These are phyloP conservation scores for Orius insidiosus DNA, from an alignment of 1,140 invertebrate genomes.

Conservation along the genomic window DNA sequence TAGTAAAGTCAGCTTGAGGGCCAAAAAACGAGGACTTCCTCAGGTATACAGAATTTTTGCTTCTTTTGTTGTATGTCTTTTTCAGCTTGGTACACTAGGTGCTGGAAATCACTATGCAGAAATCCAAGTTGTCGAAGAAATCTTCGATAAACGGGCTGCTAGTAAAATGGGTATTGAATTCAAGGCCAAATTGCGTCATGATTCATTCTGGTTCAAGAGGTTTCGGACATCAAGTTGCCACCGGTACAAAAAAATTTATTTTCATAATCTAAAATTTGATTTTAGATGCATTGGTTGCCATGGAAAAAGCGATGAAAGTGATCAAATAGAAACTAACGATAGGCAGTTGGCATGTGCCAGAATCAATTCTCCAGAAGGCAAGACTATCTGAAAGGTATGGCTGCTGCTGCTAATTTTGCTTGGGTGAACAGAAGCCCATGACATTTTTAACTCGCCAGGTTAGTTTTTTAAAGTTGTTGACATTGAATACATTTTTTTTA, in stretches of 20 bases:
- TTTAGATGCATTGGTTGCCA: conserved; percentile 84
- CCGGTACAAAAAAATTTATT: no score
- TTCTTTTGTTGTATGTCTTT: not conserved
- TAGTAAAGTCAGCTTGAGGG: conserved; percentile 84
- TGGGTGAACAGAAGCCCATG: conserved; percentile 99
- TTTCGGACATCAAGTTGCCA: conserved; percentile 98
- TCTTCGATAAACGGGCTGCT: conserved; percentile 93
- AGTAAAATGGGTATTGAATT: conserved; percentile 97
- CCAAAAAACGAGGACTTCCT: conserved; percentile 97
- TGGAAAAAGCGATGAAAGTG: conserved; percentile 99
- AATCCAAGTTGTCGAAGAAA: conserved; percentile 98
- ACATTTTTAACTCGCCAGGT: no score
- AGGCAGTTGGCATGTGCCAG: conserved; percentile 94
- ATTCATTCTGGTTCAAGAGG: conserved; percentile 98
- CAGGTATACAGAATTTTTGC: conserved; percentile 59
- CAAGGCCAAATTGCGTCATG: conserved; percentile 91
- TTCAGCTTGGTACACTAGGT: conserved; percentile 39
- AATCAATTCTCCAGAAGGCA: conserved; percentile 84
- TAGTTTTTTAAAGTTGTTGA: no score
- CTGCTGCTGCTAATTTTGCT: conserved; percentile 97
- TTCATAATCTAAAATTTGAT: no score
- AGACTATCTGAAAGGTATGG: conserved; percentile 97
- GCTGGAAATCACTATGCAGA: conserved; percentile 99
- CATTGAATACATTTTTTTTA: no score
- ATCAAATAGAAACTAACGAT: conserved; percentile 95